A percentile compares a stretch with the other conserved stretches of the same genome.
Evolutionary conservation across 2,888 invertebrate species (phyloP).

Genomic region (Hyles lineata): DNA sequence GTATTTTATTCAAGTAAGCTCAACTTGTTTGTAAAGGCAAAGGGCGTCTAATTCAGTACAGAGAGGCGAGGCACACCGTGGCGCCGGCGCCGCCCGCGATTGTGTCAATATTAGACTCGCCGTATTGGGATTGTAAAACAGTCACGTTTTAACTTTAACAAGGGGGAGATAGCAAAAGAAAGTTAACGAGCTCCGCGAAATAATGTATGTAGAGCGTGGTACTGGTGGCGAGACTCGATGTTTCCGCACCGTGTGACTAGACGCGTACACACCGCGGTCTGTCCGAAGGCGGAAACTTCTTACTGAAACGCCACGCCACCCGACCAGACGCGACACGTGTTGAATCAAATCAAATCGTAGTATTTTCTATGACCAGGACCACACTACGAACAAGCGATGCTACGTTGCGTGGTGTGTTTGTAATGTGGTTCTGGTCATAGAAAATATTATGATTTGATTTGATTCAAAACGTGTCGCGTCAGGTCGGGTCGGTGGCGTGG

Average conservation of each 20-base stretch:
- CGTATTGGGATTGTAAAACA: constrained; percentile 38
- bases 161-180: constrained; percentile 55
- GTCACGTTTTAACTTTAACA: constrained; percentile 44
- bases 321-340: too few species aligned
- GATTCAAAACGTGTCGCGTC: too few species aligned
- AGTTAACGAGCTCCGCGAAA: constrained; percentile 57
- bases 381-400: too few species aligned
- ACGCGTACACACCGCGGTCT: too few species aligned
- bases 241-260: constrained; percentile 44
- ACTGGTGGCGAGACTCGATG: constrained; percentile 46
- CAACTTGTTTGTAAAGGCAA: constrained; percentile 13
- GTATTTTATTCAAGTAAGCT: not conserved
- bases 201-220: constrained; percentile 57
- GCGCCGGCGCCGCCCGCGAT: constrained; percentile 25
- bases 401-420: too few species aligned
- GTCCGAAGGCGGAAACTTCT: too few species aligned
- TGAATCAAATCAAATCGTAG: too few species aligned
- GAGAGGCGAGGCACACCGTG: not conserved
- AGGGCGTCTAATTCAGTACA: constrained; percentile 14
- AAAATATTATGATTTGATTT: too few species aligned
- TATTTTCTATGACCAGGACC: too few species aligned
- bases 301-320: too few species aligned
- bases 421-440: too few species aligned
- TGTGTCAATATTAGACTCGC: constrained; percentile 27
- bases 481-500: too few species aligned